Percentiles rank a stretch among this genome's conserved stretches.
Evolutionary conservation across 2,888 invertebrate species (phyloP).

Genomic region (Drosophila yooni): DNA sequence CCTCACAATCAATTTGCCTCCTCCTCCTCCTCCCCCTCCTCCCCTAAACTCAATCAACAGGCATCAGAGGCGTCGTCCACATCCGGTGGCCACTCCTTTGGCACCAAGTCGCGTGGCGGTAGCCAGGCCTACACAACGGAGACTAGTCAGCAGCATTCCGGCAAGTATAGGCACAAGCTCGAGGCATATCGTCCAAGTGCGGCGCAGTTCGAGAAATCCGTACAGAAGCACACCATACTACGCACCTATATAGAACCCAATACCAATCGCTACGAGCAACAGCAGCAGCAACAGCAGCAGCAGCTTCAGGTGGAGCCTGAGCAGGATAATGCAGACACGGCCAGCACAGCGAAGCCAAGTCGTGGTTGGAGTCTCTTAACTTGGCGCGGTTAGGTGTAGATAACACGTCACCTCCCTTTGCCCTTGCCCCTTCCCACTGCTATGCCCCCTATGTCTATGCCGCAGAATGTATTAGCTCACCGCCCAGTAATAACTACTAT

Average conservation of each 20-base stretch:
- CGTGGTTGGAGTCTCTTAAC: slow-evolving; percentile 82
- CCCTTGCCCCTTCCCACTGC: slow-evolving; percentile 9
- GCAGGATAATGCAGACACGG: slow-evolving; percentile 8
- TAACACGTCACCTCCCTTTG: not conserved
- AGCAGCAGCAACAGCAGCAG: slow-evolving; percentile 64
- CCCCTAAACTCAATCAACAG: slow-evolving; percentile 84
- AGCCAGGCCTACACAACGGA: slow-evolving; percentile 76
- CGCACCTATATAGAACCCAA: slow-evolving; percentile 75
- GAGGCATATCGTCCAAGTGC: slow-evolving; percentile 79
- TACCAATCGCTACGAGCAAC: slow-evolving; percentile 30
- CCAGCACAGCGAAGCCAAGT: slow-evolving; percentile 58
- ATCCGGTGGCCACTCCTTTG: slow-evolving; percentile 70
- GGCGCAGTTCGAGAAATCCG: slow-evolving; percentile 78
- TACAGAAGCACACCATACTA: slow-evolving; percentile 81
- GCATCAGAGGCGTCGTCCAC: slow-evolving; percentile 81
- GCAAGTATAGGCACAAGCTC: slow-evolving; percentile 72
- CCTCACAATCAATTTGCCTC: slow-evolving; percentile 77
- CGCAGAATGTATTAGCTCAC: slow-evolving; percentile 77
- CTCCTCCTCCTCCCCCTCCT: slow-evolving; percentile 65
- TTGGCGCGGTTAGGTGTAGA: slow-evolving; percentile 76
- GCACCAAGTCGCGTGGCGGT: slow-evolving; percentile 64
- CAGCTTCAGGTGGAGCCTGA: slow-evolving; percentile 32
- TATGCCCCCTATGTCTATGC: slow-evolving; percentile 46
- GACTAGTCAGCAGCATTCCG: slow-evolving; percentile 59
- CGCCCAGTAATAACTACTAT: slow-evolving; percentile 82